A percentile compares a stretch with the other conserved stretches of the same genome.
Evolutionary conservation across 2,888 invertebrate species (phyloP).

Genomic region (Clitarchus hookeri): DNA sequence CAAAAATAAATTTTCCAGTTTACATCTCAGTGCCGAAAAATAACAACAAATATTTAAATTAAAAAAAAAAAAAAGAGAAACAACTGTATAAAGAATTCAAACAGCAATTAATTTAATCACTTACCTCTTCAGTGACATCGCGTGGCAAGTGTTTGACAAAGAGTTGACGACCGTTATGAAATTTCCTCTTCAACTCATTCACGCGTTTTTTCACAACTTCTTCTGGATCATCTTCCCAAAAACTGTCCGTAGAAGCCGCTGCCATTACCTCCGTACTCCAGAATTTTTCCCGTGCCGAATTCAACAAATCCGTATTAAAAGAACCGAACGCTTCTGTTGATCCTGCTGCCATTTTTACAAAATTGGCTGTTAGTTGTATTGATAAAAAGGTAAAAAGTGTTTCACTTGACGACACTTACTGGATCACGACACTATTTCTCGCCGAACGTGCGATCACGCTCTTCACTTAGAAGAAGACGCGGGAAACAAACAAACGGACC

Average conservation of each 20-base stretch:
- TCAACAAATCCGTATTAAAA: constrained; percentile 44
- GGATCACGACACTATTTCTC: neutral
- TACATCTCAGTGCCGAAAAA: neutral
- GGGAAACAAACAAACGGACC: constrained; percentile 32
- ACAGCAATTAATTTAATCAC: constrained; percentile 34
- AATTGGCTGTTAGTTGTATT: neutral
- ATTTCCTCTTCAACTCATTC: constrained; percentile 51
- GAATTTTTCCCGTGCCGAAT: constrained; percentile 45
- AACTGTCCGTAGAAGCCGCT: constrained; percentile 51
- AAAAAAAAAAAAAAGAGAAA: neutral
- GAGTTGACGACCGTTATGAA: constrained; percentile 53
- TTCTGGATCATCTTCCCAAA: constrained; percentile 51
- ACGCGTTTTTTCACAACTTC: constrained; percentile 51
- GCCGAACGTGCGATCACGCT: constrained; percentile 1
- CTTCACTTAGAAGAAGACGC: neutral
- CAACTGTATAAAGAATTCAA: neutral
- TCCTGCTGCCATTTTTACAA: constrained; percentile 49
- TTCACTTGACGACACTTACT: neutral
- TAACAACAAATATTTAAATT: neutral
- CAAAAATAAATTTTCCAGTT: neutral
- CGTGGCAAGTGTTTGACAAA: constrained; percentile 54
- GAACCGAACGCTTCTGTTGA: constrained; percentile 51
- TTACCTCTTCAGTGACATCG: constrained; percentile 54
- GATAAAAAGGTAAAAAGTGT: neutral
- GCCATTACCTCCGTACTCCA: constrained; percentile 49